Base-by-base conservation (phyloP, 2,888 invertebrate genomes). In the Conchocele bisecta region DNA sequence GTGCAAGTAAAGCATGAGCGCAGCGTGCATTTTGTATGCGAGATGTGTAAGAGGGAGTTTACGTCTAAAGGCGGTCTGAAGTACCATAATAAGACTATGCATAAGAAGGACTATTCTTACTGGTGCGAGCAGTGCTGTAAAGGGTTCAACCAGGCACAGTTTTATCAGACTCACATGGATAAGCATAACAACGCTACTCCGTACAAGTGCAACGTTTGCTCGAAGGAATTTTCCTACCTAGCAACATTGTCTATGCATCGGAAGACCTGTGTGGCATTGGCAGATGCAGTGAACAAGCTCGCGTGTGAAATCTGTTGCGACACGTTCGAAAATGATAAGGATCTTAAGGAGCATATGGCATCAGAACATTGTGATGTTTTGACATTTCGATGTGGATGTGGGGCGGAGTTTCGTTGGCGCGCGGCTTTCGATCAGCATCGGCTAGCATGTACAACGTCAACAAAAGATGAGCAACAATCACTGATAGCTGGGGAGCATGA, bases 21-120 rank as follows among this genome's bases (percentile, higher is more conserved):
- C 37, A 65, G 59, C 31, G 41, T 76, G 13, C 76, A 72, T 57
- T 76, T 72, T 37, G 58, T 46, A 37, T 76, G 76, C 59, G 65
- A 76, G 15, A 29, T 66, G 9, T 76, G 76, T 41, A 29, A 61
- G 35, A 42, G 65, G 50, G 72, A 72, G 17, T 76, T 76, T 46
- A 76, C 76, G 11, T 76, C 76, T 6, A 76, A 76, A 58, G 76
- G 71, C 15, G 76, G 76, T 0, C 35, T 76, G 3, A 72, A 72
- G 41, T 76, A 76, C 28, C 76, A 76, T 51, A 68, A 48, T 3
- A 76, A 68, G 22, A 61, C 61, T 0, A 46, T 54, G 17, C 76
- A 76, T 39, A 51, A 41, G 31, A 72, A 66, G 35, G 72, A 68
- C 35, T 76, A 68, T 46, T 48, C 56, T 1, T 72, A 61, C 35